phyloP scores from a whole-genome alignment of 2,797 vertebrate species.

The Helostoma temminkii region DNA sequence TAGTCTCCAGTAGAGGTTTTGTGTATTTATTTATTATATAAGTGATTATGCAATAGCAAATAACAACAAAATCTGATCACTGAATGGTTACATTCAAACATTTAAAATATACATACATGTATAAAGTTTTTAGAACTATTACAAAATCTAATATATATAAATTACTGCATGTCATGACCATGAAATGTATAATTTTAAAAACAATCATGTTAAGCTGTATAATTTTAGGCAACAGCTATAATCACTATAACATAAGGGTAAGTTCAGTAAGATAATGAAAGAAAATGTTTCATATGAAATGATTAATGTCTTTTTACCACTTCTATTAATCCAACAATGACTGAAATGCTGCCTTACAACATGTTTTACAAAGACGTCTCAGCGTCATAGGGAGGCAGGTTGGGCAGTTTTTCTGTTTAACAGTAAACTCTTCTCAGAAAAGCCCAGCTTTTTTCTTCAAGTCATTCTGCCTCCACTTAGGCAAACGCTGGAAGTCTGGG shows the following conservation, averaged over 20 bases:
- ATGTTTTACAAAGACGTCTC: not conserved
- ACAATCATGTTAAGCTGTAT: slow-evolving; percentile 18
- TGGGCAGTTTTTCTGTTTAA: slow-evolving; percentile 4
- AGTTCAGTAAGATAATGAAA: not conserved
- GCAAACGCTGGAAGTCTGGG: slow-evolving; percentile 87
- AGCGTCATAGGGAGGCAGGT: not conserved
- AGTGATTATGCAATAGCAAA: slow-evolving; percentile 27
- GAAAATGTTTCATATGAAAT: not conserved
- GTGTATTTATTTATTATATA: slow-evolving; percentile 56
- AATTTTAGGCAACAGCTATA: slow-evolving; percentile 2
- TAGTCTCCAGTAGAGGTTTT: slow-evolving; percentile 11
- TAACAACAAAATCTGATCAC: slow-evolving; percentile 18
- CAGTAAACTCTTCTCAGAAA: slow-evolving; percentile 81
- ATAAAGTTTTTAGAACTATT: slow-evolving; percentile 27
- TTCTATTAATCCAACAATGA: not conserved
- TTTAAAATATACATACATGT: slow-evolving; percentile 44
- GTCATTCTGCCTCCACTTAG: slow-evolving; percentile 91
- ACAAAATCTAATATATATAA: slow-evolving; percentile 22
- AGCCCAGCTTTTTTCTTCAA: slow-evolving; percentile 92
- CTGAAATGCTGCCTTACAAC: slow-evolving; percentile 1
- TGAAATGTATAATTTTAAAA: not conserved
- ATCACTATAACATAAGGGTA: slow-evolving; percentile 15
- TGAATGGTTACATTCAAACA: slow-evolving; percentile 29
- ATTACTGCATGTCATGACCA: not conserved
- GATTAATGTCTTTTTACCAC: not conserved